These are phyloP conservation scores for Diglossa brunneiventris DNA, from an alignment of 2,113 vertebrate genomes.

Conservation along the genomic window DNA sequence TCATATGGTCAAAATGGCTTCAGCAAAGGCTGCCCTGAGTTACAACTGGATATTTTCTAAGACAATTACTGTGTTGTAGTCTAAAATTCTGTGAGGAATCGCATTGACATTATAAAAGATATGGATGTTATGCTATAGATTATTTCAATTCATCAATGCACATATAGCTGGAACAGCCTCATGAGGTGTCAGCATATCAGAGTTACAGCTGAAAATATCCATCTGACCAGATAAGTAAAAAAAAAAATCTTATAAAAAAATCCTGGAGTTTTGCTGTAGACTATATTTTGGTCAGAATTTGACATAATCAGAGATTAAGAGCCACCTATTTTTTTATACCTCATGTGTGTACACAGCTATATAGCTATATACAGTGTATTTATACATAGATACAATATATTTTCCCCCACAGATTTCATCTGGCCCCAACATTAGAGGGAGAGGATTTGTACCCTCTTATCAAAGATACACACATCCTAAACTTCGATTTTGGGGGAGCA, in stretches of 20 bases:
- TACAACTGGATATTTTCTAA: neutral
- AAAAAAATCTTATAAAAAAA: neutral
- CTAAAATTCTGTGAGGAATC: neutral
- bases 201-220: neutral
- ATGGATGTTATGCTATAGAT: neutral
- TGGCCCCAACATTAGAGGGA: rapidly evolving
- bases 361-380: neutral
- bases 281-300: neutral
- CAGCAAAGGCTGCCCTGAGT: neutral
- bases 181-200: neutral
- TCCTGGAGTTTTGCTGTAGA: neutral
- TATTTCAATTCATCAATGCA: neutral
- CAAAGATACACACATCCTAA: neutral
- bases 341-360: rapidly evolving
- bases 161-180: neutral
- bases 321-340: neutral
- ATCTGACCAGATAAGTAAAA: neutral
- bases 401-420: neutral
- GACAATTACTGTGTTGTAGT: neutral
- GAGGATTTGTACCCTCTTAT: neutral
- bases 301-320: neutral
- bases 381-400: neutral
- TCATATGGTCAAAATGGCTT: neutral
- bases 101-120: neutral
- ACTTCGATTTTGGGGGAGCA: rapidly evolving